Evolutionary conservation across 2,888 invertebrate genomes (phyloP).

Genomic region (Epistrophe grossulariae): DNA sequence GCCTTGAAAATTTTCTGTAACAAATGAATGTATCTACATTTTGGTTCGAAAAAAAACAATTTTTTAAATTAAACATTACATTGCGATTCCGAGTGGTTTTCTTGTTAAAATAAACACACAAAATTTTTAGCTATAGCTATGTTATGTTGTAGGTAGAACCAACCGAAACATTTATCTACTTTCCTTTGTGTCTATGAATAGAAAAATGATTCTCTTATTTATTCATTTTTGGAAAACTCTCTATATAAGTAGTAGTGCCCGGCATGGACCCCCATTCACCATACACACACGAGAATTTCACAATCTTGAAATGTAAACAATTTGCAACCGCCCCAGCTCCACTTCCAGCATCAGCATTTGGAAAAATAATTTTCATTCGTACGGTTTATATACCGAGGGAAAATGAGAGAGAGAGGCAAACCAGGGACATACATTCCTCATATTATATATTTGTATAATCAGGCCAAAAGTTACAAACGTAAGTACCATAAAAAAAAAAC

Average conservation of each 20-base stretch:
- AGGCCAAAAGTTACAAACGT: background rate
- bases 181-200: conserved; percentile 15
- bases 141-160: background rate
- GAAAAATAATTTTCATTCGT: conserved; percentile 14
- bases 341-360: background rate
- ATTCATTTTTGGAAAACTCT: background rate
- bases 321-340: background rate
- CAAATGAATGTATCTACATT: background rate
- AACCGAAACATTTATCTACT: background rate
- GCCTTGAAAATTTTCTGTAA: conserved; percentile 8
- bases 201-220: background rate
- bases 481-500: background rate
- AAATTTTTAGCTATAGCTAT: background rate
- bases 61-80: conserved; percentile 1
- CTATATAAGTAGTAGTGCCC: background rate
- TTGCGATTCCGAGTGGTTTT: conserved; percentile 8
- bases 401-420: background rate
- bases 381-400: background rate
- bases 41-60: background rate
- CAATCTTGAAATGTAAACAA: conserved; percentile 22
- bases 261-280: background rate
- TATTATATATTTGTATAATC: background rate
- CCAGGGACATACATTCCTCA: background rate
- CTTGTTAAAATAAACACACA: conserved; percentile 8
- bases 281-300: background rate